Percentiles rank a stretch among this genome's conserved stretches.
These are phyloP conservation scores for Zaprionus lineosus DNA, from an alignment of 2,888 invertebrate genomes.

Conservation along the genomic window DNA sequence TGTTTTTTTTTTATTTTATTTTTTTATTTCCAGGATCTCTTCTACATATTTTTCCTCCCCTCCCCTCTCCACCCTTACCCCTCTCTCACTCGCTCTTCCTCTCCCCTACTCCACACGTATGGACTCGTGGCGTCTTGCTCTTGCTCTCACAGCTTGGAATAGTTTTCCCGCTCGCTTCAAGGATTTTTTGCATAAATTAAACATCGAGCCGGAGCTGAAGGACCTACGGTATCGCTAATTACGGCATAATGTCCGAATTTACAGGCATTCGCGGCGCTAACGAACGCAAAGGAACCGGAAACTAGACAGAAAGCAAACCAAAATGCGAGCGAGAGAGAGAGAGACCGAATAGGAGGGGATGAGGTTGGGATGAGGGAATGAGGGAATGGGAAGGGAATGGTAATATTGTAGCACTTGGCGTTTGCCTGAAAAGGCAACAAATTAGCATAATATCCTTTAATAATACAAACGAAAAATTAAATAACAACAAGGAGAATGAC, in stretches of 20 bases:
- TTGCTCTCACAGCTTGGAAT: too few relatives aligned
- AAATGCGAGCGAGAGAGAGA: background rate
- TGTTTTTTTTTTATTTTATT: too few relatives aligned
- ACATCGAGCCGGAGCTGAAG: conserved; percentile 48
- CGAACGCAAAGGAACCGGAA: conserved; percentile 17
- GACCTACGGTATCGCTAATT: conserved; percentile 70
- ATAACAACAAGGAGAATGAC: conserved; percentile 58
- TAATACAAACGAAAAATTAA: conserved; percentile 77
- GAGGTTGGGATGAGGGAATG: background rate
- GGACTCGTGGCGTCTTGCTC: too few relatives aligned
- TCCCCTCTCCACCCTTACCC: too few relatives aligned
- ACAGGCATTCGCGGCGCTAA: conserved; percentile 26
- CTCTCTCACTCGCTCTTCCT: too few relatives aligned
- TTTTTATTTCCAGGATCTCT: too few relatives aligned
- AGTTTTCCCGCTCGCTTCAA: conserved; percentile 13
- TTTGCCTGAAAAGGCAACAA: conserved; percentile 45
- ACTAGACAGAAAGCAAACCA: too few relatives aligned
- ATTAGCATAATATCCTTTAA: conserved; percentile 79
- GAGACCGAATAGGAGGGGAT: background rate
- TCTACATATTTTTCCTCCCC: too few relatives aligned
- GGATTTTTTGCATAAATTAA: conserved; percentile 71
- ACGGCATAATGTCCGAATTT: conserved; percentile 70
- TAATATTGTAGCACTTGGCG: conserved; percentile 6
- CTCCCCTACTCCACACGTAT: too few relatives aligned
- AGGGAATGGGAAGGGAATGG: background rate